phyloP scores from a whole-genome alignment of 2,888 invertebrate genomes.

The Luffia ferchaultella region DNA sequence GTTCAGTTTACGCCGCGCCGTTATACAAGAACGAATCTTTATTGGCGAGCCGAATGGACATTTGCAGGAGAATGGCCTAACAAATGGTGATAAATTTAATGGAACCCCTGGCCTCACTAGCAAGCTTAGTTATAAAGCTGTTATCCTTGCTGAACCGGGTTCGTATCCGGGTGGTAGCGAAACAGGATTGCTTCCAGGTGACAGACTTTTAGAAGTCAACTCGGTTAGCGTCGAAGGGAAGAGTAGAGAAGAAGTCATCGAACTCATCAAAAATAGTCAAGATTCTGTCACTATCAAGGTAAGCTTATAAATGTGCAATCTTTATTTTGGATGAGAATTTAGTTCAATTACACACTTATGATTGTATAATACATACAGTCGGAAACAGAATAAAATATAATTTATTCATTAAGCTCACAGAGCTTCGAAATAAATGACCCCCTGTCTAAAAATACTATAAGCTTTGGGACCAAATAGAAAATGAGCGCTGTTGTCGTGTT shows the following conservation, averaged over 20 bases:
- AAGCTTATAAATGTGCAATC: constrained; percentile 24
- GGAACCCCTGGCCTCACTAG: constrained; percentile 33
- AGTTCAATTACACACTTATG: too few species aligned
- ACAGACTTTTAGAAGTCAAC: constrained; percentile 91
- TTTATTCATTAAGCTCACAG: too few species aligned
- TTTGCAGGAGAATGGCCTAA: constrained; percentile 26
- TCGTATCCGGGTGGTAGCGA: constrained; percentile 78
- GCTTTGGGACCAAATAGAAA: too few species aligned
- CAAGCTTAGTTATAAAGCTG: constrained; percentile 71
- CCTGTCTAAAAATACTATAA: too few species aligned
- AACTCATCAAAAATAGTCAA: constrained; percentile 88
- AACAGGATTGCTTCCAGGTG: constrained; percentile 93
- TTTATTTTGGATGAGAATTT: too few species aligned
- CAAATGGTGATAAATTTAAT: constrained; percentile 47
- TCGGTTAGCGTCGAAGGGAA: constrained; percentile 84
- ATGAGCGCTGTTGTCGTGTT: too few species aligned
- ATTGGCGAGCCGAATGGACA: constrained; percentile 42
- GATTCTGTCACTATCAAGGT: constrained; percentile 87
- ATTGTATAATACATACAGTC: too few species aligned
- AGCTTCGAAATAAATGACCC: too few species aligned
- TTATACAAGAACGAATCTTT: constrained; percentile 75
- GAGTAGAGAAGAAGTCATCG: constrained; percentile 90
- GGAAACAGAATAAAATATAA: too few species aligned
- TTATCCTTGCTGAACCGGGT: constrained; percentile 92
- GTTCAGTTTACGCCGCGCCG: constrained; percentile 89